These are phyloP conservation scores for Limnephilus rhombicus DNA, from an alignment of 2,888 invertebrate species.

Conservation along the genomic window DNA sequence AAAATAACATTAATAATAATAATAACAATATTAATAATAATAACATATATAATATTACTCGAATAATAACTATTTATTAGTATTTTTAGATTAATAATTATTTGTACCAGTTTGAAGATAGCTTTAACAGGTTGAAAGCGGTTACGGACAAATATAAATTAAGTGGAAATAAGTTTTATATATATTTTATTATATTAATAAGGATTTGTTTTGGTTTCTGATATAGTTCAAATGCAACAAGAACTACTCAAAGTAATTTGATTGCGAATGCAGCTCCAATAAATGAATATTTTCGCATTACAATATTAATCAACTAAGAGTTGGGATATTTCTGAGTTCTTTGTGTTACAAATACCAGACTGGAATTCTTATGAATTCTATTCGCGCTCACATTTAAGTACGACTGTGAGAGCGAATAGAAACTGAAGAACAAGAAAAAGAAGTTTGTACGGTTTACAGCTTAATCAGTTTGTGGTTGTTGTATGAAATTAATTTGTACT, in stretches of 20 bases:
- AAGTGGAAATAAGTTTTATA: too few species aligned
- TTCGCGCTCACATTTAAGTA: not conserved
- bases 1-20: too few species aligned
- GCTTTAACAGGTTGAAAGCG: too few species aligned
- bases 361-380: not conserved
- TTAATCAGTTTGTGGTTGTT: not conserved
- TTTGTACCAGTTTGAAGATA: too few species aligned
- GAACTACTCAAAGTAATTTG: not conserved
- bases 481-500: not conserved
- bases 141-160: too few species aligned
- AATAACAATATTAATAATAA: too few species aligned
- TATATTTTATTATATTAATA: too few species aligned
- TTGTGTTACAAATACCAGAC: not conserved
- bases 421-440: not conserved
- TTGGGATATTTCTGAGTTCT: not conserved
- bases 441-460: not conserved
- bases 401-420: not conserved
- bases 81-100: too few species aligned
- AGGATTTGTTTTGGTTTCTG: too few species aligned
- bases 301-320: not conserved
- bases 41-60: too few species aligned
- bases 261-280: not conserved
- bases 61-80: too few species aligned
- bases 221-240: too few species aligned
- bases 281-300: not conserved